phyloP scores from a whole-genome alignment of 2,113 vertebrate species.

The Australoheros scitulus region DNA sequence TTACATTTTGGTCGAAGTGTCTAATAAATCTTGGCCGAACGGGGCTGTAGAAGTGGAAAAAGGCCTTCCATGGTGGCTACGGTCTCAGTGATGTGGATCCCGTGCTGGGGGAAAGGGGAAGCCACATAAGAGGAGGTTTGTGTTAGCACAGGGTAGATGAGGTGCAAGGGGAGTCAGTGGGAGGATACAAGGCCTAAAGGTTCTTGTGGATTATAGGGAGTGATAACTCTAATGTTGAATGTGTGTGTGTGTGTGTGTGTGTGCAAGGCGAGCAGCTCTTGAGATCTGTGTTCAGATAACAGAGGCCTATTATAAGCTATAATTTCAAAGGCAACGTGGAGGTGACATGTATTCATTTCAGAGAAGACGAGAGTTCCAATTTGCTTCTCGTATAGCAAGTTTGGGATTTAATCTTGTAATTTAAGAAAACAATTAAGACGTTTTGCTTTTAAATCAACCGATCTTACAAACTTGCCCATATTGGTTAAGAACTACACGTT shows the following conservation, averaged over 20 bases:
- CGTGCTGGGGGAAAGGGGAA: constrained; percentile 62
- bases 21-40: constrained; percentile 76
- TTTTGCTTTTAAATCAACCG: constrained; percentile 4
- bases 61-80: constrained; percentile 56
- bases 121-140: constrained; percentile 77
- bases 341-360: constrained; percentile 15
- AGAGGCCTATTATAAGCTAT: constrained; percentile 41
- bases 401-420: constrained; percentile 10
- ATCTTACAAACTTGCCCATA: background rate
- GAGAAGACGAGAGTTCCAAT: background rate
- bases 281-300: constrained; percentile 51
- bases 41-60: constrained; percentile 72
- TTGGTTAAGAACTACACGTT: background rate
- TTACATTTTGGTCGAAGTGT: constrained; percentile 74
- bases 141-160: constrained; percentile 69
- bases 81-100: constrained; percentile 68
- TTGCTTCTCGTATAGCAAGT: background rate
- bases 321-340: constrained; percentile 25
- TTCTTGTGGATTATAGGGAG: constrained; percentile 62
- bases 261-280: constrained; percentile 31
- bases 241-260: background rate
- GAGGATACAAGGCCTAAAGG: constrained; percentile 53
- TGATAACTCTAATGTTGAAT: constrained; percentile 59
- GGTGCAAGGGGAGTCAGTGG: constrained; percentile 56
- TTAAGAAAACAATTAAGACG: background rate